Evolutionary conservation across 2,113 vertebrate species (phyloP).

Genomic region (Pelodiscus sinensis): DNA sequence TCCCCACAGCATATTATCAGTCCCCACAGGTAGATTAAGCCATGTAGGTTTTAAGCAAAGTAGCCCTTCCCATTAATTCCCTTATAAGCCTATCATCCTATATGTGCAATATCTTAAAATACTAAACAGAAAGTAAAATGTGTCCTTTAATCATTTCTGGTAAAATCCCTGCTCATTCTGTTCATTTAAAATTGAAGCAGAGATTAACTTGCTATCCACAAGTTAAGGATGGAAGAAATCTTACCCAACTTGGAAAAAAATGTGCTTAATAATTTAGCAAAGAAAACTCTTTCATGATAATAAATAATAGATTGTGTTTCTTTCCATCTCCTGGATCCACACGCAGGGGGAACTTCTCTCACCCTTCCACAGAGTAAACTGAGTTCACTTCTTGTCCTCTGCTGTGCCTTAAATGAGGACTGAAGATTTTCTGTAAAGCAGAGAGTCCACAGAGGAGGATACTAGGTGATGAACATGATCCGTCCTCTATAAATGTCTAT

Average conservation of each 20-base stretch:
- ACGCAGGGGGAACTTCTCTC: neutral
- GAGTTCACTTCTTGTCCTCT: neutral
- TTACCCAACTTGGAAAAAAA: neutral
- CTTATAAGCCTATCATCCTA: neutral
- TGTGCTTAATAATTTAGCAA: neutral
- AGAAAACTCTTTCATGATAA: neutral
- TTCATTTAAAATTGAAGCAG: neutral
- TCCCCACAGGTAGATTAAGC: neutral
- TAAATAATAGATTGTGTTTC: neutral
- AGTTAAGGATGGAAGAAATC: neutral
- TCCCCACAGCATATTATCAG: neutral
- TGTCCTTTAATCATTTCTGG: neutral
- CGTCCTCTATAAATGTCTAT: neutral
- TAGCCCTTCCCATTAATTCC: neutral
- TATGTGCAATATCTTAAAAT: neutral
- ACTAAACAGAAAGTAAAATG: neutral
- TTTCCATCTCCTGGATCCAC: neutral
- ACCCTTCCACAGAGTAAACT: no score
- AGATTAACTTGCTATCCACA: neutral
- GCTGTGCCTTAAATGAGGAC: neutral
- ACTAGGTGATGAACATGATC: neutral
- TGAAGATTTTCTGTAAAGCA: rapidly evolving
- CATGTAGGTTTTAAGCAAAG: no score
- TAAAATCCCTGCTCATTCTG: neutral
- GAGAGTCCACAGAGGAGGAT: neutral